Base-by-base conservation (phyloP, 2,113 vertebrate species). In the Periophthalmodon schlosseri region DNA sequence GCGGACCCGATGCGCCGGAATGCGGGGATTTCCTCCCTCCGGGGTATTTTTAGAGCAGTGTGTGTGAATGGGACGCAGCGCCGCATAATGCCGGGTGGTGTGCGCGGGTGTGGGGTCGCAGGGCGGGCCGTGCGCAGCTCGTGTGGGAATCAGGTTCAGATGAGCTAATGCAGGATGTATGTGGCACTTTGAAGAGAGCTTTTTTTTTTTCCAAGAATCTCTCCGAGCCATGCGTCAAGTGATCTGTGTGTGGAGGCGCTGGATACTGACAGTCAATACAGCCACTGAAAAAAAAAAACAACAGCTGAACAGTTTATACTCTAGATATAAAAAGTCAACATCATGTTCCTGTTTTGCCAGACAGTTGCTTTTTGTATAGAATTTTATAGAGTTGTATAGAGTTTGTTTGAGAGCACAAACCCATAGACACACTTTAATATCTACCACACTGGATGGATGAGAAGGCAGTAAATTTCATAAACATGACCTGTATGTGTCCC, bases 1-100 rank as follows among this genome's bases (percentile, higher is more conserved):
- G 86, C 73, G 72, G 79, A 83, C 80, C 83, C 84, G 79, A 83
- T 81, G 84, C 87, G 79, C 82, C 34, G 85, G 91, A 93, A 93
- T 91, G 91, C 75, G 79, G 88, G 82, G 87, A 85, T 90, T 93
- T 93, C 91, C 91, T 88, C 69, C 78, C 81, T 82, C 13, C 36
- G 16, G 71, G 73, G 83, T 93, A 94, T 94, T 94, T 94, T 92
- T 91, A 90, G 88, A 83, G 80, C 75, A 28, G 57, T 73, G 70
- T 89, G 80, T 89, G 85, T 87, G 90, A 91, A 89, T 88, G 87
- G 79, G 86, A 88, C 81, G 70, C 80, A 80, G 63, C 72, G 82
- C 75, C 75, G 76, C 79, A 82, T 84, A 83, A 77, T 75, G 75
- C 79, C 68, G 84, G 82, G 68, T 74, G 69, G 83, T 84, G 75